Base-by-base conservation (phyloP, 2,888 invertebrate species). In the Helicoverpa assulta region DNA sequence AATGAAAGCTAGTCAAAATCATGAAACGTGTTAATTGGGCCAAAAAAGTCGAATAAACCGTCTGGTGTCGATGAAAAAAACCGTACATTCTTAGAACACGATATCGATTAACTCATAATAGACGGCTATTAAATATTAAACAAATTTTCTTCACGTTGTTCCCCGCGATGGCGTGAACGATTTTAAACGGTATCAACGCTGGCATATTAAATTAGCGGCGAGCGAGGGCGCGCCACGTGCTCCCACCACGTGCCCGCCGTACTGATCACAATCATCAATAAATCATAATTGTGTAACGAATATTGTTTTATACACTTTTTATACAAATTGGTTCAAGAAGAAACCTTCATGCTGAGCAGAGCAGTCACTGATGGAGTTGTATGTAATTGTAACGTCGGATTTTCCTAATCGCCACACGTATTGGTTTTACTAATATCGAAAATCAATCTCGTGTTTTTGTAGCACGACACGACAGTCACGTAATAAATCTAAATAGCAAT, bases 171-270 rank as follows among this genome's bases (percentile, higher is more conserved):
- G 76, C 55, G 80, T 70, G 76, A 77, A 80, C 56, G 80, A 77
- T 80, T 80, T 80, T 77, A 80, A 77, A 70, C 76, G 76, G 76
- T 75, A 80, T 75, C 76, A 56, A 76, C 70, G 54, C 70, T 66
- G 66, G 66, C 76, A 80, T 77, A 77, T 77, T 77, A 66, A 77
- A 77, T 77, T 77, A 77, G 76, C 59, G 51, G n/a, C 62, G 59
- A 33, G 43, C 50, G 65, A 75, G 59, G 70, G 70, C 64, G 51
- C 21, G 65, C 80, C 76, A 77, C 76, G 76, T 77, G 76, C 43
- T 55, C 33, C 12, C 43, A 14, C 56, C 80, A 75, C 76, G 80
- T 75, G 76, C 60, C 29, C 26, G 18, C 55, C 59, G 10, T 77
- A 57, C 70, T 60, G 70, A 77, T 63, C 80, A 62, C 69, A 54